Base-by-base conservation (phyloP, 1,140 invertebrate species). In the Eupeodes corollae region DNA sequence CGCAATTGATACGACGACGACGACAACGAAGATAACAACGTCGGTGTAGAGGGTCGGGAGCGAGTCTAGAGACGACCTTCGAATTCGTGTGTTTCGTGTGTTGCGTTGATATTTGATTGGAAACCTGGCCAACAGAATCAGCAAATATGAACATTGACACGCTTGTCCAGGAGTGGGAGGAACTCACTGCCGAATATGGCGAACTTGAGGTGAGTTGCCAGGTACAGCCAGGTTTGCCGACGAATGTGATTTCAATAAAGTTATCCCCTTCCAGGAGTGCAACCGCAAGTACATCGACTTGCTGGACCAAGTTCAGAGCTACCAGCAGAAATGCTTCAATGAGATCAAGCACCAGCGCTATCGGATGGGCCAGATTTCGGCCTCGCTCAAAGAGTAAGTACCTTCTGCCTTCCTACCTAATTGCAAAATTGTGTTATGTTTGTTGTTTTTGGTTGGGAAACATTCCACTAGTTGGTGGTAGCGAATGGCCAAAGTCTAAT, bases 341-440 rank as follows among this genome's bases (percentile, higher is more conserved):
- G 85, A 88, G 60, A 80, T 95, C 51, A 78, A 78, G 50, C 91
- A 96, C 73, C 91, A 95, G 66, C 79, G 82, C 50, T 95, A 95
- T 73, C 77, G 90, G 41, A 81, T 95, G 70, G 79, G 79, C 51
- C 75, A 88, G 58, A 90, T 96, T 56, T 74, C 72, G 35, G 80
- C 80, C 60, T 79, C 82, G 18, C 59, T 95, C 18, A 84, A 86
- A 76, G 81, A 80, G 89, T 91, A 52, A 67, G 63, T 67, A 61
- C 31, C 21, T n/a, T 5, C 21, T 5, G 8, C 21, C 3, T 26
- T 26, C 21, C 21, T 26, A 26, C 3, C 3, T 26, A 5, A 5
- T 26, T 26, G 3, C 3, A 26, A 26, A 26, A 26, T 8, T 26
- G 8, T 26, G 3, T 26, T 26, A 26, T 3, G 21, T 3, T 26